Percentiles rank a stretch among this genome's conserved stretches.
Conservation (phyloP, 92 coral and sea anemone genomes). For the Virgularia gustaviana region DNA sequence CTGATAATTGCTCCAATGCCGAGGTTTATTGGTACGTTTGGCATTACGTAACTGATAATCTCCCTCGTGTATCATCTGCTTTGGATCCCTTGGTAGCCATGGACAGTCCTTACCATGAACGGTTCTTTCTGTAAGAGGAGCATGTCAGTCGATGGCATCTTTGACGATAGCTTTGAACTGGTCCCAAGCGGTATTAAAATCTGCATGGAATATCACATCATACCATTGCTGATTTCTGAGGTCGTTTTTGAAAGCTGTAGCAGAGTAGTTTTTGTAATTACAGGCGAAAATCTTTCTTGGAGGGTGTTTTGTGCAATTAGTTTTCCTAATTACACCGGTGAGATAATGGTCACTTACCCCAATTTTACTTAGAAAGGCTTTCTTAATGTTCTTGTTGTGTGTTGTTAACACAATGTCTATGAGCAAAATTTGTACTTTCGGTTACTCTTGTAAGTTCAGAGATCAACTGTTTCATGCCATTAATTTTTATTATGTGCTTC, state of each 20-base stretch:
- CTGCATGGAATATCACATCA: not conserved
- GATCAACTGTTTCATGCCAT: constrained; percentile 7
- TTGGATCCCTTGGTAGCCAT: not conserved
- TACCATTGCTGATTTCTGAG: not conserved
- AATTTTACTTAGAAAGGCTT: not conserved
- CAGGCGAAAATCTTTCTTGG: not conserved
- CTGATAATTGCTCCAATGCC: not conserved
- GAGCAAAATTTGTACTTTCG: not conserved
- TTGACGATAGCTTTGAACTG: not conserved
- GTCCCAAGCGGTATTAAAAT: constrained; percentile 8
- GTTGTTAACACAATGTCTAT: not conserved
- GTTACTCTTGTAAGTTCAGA: constrained; percentile 1
- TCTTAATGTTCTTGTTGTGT: not conserved
- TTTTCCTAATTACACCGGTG: not conserved
- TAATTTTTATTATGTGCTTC: not conserved
- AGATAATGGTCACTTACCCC: not conserved
- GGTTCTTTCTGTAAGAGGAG: constrained; percentile 4
- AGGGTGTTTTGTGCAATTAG: not conserved
- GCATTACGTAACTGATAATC: constrained; percentile 10
- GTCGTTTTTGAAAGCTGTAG: not conserved
- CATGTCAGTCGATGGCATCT: constrained; percentile 3
- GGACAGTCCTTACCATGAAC: constrained; percentile 1
- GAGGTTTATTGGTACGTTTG: not conserved
- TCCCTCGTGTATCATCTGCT: not conserved
- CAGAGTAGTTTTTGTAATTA: not conserved